Conservation (phyloP, 2,797 vertebrate species). For the Sebastes hopkinsi region DNA sequence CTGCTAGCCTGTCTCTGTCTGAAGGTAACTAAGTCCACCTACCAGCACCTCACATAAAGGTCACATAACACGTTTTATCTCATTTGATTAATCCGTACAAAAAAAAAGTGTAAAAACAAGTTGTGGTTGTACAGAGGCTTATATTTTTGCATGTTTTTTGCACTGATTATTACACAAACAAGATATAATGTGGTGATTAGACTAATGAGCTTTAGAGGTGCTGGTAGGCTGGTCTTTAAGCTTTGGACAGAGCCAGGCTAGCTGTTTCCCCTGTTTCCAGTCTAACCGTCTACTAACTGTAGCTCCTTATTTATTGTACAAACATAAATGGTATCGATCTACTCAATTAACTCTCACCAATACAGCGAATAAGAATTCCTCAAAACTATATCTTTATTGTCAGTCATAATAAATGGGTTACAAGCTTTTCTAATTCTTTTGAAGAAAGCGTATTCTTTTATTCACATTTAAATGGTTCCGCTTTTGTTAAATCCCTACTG, state of each 20-base stretch:
- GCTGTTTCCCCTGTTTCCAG: too few relatives aligned
- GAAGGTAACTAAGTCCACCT: not conserved
- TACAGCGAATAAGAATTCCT: not conserved
- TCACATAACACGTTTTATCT: not conserved
- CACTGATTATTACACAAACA: not conserved
- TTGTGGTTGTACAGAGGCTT: not conserved
- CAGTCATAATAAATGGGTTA: not conserved
- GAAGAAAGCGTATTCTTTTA: not conserved
- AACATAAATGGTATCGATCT: not conserved
- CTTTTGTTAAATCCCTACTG: not conserved
- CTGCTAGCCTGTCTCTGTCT: not conserved
- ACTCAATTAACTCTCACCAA: not conserved
- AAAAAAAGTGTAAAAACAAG: not conserved
- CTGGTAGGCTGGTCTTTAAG: not conserved
- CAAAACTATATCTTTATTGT: not conserved
- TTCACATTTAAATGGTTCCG: not conserved
- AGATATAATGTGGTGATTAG: not conserved
- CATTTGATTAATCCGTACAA: not conserved
- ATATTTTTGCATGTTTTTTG: not conserved
- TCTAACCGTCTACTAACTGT: not conserved
- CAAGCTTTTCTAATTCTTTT: not conserved
- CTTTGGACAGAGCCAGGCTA: too few relatives aligned
- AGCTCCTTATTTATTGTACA: not conserved
- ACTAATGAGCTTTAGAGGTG: not conserved
- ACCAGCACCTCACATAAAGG: not conserved